A percentile compares a stretch with the other conserved stretches of the same genome.
Conservation (phyloP, 2,888 invertebrate genomes). For the Thereva nobilitata region DNA sequence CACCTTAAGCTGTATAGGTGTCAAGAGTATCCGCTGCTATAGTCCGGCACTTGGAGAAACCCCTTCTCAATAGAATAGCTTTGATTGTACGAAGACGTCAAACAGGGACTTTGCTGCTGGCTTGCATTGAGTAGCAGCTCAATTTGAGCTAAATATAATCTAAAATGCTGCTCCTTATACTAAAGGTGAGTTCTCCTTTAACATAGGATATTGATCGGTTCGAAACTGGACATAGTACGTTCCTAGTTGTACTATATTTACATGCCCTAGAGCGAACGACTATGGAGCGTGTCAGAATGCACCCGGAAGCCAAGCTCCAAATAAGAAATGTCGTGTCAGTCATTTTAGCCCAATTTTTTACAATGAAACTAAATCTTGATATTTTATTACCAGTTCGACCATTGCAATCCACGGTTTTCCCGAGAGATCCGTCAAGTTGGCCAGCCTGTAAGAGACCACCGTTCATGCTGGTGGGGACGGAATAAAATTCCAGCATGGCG, state of each 20-base stretch:
- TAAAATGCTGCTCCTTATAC: too few relatives aligned
- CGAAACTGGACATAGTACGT: neutral
- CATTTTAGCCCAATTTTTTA: too few relatives aligned
- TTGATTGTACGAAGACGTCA: too few relatives aligned
- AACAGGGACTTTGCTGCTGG: too few relatives aligned
- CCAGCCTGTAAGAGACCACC: slow-evolving; percentile 39
- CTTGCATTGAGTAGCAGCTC: too few relatives aligned
- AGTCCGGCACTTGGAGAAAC: too few relatives aligned
- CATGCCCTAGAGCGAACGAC: neutral
- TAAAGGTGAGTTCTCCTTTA: slow-evolving; percentile 26
- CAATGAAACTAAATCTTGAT: neutral
- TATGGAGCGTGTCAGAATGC: neutral
- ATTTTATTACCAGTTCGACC: slow-evolving; percentile 66
- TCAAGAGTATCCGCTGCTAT: too few relatives aligned
- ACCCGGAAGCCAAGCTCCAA: too few relatives aligned
- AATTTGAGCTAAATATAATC: too few relatives aligned
- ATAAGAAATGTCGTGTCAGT: too few relatives aligned
- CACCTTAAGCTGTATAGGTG: too few relatives aligned
- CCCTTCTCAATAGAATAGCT: too few relatives aligned
- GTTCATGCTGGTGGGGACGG: slow-evolving; percentile 50
- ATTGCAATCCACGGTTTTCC: slow-evolving; percentile 64
- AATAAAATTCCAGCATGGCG: slow-evolving; percentile 47
- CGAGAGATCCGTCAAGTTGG: slow-evolving; percentile 53
- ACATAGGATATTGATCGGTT: slow-evolving; percentile 24
- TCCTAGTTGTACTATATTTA: slow-evolving; percentile 9